A percentile compares a stretch with the other conserved stretches of the same genome.
Evolutionary conservation across 2,888 invertebrate genomes (phyloP).

Genomic region (Diarsia mendica): DNA sequence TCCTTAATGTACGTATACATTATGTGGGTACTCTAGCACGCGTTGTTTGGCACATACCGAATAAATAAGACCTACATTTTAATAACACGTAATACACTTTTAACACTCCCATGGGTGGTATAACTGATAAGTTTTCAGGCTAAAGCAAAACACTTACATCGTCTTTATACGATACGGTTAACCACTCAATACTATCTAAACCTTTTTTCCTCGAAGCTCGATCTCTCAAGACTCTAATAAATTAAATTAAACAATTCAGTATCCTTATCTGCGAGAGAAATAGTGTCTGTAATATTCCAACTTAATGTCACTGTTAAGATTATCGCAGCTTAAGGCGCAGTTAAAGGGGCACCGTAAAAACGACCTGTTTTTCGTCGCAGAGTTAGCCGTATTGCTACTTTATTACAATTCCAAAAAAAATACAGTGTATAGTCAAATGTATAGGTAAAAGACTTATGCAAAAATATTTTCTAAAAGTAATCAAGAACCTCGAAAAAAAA

Average conservation of each 20-base stretch:
- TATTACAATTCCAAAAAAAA: too few species aligned
- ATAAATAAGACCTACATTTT: slow-evolving; percentile 9
- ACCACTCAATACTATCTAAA: slow-evolving; percentile 36
- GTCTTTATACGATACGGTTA: slow-evolving; percentile 23
- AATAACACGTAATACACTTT: slow-evolving; percentile 10
- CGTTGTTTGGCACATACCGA: neutral
- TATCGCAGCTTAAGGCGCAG: slow-evolving; percentile 75
- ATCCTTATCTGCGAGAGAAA: slow-evolving; percentile 76
- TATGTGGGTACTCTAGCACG: neutral
- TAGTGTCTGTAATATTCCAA: slow-evolving; percentile 78
- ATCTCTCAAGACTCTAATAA: slow-evolving; percentile 69
- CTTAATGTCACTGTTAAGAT: slow-evolving; percentile 78
- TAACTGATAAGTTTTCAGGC: slow-evolving; percentile 44
- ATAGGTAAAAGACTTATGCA: too few species aligned
- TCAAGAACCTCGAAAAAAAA: too few species aligned
- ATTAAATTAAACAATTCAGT: slow-evolving; percentile 76
- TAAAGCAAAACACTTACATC: slow-evolving; percentile 29
- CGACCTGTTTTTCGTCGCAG: too few species aligned
- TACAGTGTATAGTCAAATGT: too few species aligned
- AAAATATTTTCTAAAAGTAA: too few species aligned
- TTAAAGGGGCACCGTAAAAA: too few species aligned
- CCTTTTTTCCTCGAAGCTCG: slow-evolving; percentile 40
- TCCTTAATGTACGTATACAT: neutral
- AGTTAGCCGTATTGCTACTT: too few species aligned
- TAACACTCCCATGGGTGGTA: slow-evolving; percentile 23